Base-by-base conservation (phyloP, 2,797 vertebrate species). In the Tragopan temminckii region DNA sequence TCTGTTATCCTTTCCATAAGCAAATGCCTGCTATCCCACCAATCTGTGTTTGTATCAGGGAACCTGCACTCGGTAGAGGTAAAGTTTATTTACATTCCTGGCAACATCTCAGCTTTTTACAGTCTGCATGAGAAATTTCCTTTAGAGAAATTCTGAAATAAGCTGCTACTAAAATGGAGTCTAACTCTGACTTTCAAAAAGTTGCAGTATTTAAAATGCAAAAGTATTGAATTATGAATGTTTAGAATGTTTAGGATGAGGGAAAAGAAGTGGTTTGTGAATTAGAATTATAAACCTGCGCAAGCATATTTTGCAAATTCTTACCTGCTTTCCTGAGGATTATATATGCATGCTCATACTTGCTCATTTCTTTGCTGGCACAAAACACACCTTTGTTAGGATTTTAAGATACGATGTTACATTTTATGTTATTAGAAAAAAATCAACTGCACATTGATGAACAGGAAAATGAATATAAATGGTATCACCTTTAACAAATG, bases 401-500 rank as follows among this genome's bases (percentile, higher is more conserved):
- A 83, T 61, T 91, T 76, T 76, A 79, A 78, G 11, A 55, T 70
- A 27, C 4, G 19, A 61, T 80, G 27, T 48, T 95, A n/a, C 52
- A 68, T 91, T 71, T 90, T 29, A 85, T 75, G 10, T 85, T 55
- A 70, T 45, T 77, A 68, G 71, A 93, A 91, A 55, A 33, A 17
- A 38, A 29, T 55, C 67, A 85, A 64, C 66, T 45, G 43, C 31
- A 36, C 20, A 31, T 31, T 91, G 76, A 83, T 58, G 42, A 78
- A 75, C 20, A 66, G 81, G 77, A 53, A 77, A 83, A 94, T 80
- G 24, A 89, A 97, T 84, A 90, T 90, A 91, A 93, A 79, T 89
- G 76, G 31, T 80, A 78, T 86, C 38, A 88, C 45, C 53, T 85
- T 90, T 95, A 89, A 94, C 13, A 94, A 93, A 59, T 53, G 25